Percentiles rank a stretch among this genome's conserved stretches.
phyloP scores from a whole-genome alignment of 2,888 invertebrate genomes.

The Pediacus dermestoides region DNA sequence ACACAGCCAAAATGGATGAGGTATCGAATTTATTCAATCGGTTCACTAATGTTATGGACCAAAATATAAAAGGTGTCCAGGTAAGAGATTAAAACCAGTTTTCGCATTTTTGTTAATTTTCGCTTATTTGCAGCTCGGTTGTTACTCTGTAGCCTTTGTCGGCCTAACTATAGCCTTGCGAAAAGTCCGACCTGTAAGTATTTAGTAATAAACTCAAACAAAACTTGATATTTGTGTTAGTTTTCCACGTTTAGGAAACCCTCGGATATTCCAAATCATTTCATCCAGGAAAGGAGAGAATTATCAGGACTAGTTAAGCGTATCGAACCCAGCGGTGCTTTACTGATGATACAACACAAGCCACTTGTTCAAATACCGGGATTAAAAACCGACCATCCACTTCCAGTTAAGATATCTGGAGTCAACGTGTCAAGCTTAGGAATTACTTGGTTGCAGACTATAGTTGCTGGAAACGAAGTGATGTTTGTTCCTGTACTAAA shows the following conservation, averaged over 20 bases:
- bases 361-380: conserved; percentile 43
- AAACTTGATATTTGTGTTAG: conserved; percentile 37
- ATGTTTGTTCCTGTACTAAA: conserved; percentile 48
- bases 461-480: conserved; percentile 46
- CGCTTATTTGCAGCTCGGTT: conserved; percentile 48
- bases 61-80: conserved; percentile 46
- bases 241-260: conserved; percentile 48
- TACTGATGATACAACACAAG: conserved; percentile 48
- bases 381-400: conserved; percentile 34
- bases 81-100: conserved; percentile 29
- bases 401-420: conserved; percentile 55
- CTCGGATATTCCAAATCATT: conserved; percentile 46
- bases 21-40: conserved; percentile 36
- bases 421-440: conserved; percentile 52
- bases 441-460: conserved; percentile 49
- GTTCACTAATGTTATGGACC: conserved; percentile 42
- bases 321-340: conserved; percentile 45
- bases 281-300: conserved; percentile 43
- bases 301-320: conserved; percentile 46
- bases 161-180: conserved; percentile 52
- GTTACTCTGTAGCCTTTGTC: conserved; percentile 54
- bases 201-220: conserved; percentile 4
- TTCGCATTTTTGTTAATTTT: conserved; percentile 10
- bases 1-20: conserved; percentile 32
- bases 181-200: conserved; percentile 55